Evolutionary conservation across 2,113 vertebrate genomes (phyloP), one percentile per base, ranked within the genome.

Genomic region (Apistogramma diplotaenia): DNA sequence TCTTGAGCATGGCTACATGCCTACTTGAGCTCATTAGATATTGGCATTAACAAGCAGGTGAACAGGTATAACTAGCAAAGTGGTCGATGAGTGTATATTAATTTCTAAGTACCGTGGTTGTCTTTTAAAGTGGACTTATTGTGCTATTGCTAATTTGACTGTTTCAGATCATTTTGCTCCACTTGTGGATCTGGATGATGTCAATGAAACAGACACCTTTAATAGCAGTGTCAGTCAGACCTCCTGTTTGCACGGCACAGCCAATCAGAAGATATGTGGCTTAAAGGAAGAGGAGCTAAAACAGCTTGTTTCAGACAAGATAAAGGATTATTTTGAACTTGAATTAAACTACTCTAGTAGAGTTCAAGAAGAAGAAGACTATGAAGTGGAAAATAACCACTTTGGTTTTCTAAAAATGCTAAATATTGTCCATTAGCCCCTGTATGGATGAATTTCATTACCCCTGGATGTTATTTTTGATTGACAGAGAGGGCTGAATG

Each of bases 151-250:
- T 8, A n/a, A n/a, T n/a, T n/a, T n/a, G n/a, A n/a, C n/a, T 51
- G 25, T n/a, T 70, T 70, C 0, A 0, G 65, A 70, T 51, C 0
- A 1, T 29, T 51, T 31, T 70, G 31, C 0, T 70, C 43, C n/a
- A 31, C 43, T 5, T 49, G 8, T 31, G 25, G 25, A 6, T 70
- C 3, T 70, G 49, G 31, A 46, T 70, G 65, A 70, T 51, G 40
- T 31, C 10, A 70, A 27, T 51, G 10, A 70, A 46, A 51, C 15
- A 49, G 46, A 49, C 18, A 49, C 46, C 46, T 49, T 49, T 49
- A 49, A 49, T 18, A 18, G 46, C 46, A 18, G 46, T 49, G 46
- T 49, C 6, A 49, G 5, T 49, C 46, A 49, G 15, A 49, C 2
- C 46, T 3, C 1, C 4, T 18, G 5, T 49, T 49, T 49, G 46